These are phyloP conservation scores for Megaceryle torquata DNA, from an alignment of 2,113 vertebrate genomes.

Conservation along the genomic window DNA sequence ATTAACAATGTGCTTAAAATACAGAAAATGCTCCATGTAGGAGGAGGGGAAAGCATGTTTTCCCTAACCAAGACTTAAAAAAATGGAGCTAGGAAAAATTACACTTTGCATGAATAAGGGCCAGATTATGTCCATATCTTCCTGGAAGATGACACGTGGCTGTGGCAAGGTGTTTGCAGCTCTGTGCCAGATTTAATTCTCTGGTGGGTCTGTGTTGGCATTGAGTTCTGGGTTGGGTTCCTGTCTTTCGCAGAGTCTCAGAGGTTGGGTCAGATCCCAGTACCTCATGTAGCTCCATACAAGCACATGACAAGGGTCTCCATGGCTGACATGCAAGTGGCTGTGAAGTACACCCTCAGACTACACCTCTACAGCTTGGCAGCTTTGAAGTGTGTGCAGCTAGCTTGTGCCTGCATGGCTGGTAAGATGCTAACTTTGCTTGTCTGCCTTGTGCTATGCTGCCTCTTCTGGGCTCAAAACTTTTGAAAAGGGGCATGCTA, in stretches of 20 bases:
- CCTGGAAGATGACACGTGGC: accelerated
- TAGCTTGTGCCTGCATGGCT: background rate
- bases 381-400: background rate
- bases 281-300: background rate
- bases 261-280: background rate
- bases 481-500: background rate
- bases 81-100: background rate
- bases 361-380: background rate
- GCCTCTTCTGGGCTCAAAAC: background rate
- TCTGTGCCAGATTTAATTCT: background rate
- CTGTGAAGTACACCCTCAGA: background rate
- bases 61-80: background rate
- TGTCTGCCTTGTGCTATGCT: background rate
- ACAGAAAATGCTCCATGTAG: background rate
- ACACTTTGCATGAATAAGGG: background rate
- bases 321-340: background rate
- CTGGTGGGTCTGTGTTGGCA: background rate
- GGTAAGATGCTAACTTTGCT: background rate
- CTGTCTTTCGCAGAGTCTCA: background rate
- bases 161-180: background rate
- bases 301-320: accelerated
- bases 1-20: background rate
- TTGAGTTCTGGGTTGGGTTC: background rate
- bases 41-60: accelerated
- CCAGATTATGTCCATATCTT: background rate